A percentile compares a stretch with the other conserved stretches of the same genome.
Conservation (phyloP, 2,888 invertebrate species). For the Alcis repandata region DNA sequence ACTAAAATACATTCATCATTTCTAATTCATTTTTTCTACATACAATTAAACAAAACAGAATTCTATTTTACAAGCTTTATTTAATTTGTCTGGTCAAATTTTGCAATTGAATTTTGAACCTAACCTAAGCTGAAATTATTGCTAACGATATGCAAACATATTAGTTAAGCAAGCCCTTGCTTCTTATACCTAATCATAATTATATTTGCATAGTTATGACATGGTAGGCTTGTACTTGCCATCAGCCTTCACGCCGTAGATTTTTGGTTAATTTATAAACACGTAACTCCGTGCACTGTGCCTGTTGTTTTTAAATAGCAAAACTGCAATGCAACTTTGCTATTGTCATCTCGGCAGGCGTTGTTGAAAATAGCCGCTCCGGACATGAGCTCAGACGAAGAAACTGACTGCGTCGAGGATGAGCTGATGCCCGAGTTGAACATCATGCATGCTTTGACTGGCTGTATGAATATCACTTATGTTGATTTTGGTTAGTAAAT, state of each 20-base stretch:
- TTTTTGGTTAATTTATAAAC: not conserved
- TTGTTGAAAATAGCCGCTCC: conserved; percentile 78
- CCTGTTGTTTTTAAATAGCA: not conserved
- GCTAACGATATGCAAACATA: no score
- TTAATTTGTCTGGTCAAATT: no score
- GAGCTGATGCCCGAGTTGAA: conserved; percentile 69
- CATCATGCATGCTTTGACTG: conserved; percentile 73
- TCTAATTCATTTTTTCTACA: no score
- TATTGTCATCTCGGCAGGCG: conserved; percentile 72
- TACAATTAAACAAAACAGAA: no score
- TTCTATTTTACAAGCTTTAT: no score
- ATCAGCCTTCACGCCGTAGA: no score
- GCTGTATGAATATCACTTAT: conserved; percentile 59
- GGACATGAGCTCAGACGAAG: conserved; percentile 75
- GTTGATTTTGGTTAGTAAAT: conserved; percentile 29
- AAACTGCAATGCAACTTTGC: conserved; percentile 51
- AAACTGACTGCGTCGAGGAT: conserved; percentile 61
- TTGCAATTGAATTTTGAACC: no score
- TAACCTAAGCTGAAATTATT: no score
- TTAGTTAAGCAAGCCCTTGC: no score
- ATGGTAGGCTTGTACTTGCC: no score
- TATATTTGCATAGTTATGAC: no score
- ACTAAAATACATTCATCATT: not conserved
- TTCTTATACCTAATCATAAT: no score
- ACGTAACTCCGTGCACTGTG: not conserved